Percentiles rank a stretch among this genome's conserved stretches.
These are phyloP conservation scores for Ammospiza caudacuta DNA, from an alignment of 2,113 vertebrate genomes.

Conservation along the genomic window DNA sequence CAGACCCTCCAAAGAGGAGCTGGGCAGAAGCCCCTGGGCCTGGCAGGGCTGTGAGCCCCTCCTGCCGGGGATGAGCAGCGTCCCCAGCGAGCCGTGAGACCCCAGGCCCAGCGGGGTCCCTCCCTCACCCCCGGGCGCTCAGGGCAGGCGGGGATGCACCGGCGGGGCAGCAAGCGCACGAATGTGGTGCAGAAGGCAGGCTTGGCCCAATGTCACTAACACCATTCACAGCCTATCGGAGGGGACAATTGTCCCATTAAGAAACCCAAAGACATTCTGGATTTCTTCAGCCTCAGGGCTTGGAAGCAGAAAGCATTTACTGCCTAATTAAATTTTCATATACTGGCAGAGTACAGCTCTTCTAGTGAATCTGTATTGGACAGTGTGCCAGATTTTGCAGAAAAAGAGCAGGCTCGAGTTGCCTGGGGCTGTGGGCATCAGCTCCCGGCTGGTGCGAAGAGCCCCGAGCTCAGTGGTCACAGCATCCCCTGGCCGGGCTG, in stretches of 20 bases:
- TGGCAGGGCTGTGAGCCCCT: not conserved
- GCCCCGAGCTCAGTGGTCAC: rapidly evolving
- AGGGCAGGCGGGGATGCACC: not conserved
- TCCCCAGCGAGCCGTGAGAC: rapidly evolving
- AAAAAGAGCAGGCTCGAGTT: not conserved
- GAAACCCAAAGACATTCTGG: conserved; percentile 35
- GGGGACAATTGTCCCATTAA: conserved; percentile 43
- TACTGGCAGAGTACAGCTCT: conserved; percentile 6
- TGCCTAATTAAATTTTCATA: conserved; percentile 65
- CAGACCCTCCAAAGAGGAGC: not conserved
- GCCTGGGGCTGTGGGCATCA: not conserved
- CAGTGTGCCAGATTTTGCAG: not conserved
- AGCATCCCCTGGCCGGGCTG: rapidly evolving
- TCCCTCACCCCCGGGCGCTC: too few species aligned
- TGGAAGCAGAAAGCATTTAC: conserved; percentile 34
- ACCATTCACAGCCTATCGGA: conserved; percentile 12
- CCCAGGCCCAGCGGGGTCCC: too few species aligned
- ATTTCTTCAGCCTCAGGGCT: conserved; percentile 46
- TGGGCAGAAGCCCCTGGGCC: not conserved
- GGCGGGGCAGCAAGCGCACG: not conserved
- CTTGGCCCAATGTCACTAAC: not conserved
- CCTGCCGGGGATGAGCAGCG: not conserved
- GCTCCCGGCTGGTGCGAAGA: rapidly evolving
- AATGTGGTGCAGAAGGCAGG: not conserved
- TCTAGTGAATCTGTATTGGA: not conserved